These are phyloP conservation scores for Brotula barbata DNA, from an alignment of 2,797 vertebrate species.

Conservation along the genomic window DNA sequence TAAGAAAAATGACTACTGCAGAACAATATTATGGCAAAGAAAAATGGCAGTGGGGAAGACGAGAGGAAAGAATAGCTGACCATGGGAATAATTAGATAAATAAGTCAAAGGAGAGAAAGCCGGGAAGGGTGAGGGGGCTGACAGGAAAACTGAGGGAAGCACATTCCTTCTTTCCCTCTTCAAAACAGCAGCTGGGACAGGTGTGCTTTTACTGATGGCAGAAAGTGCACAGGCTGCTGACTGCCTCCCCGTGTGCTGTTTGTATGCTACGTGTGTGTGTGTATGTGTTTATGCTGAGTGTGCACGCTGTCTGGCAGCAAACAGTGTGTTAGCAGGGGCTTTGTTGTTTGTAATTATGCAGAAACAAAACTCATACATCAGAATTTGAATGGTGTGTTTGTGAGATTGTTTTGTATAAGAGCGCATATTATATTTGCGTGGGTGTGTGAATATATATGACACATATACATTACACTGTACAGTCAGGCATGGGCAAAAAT, in stretches of 20 bases:
- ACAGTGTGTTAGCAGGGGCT: conserved; percentile 50
- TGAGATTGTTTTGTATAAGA: conserved; percentile 25
- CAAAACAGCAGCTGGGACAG: conserved; percentile 84
- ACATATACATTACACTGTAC: background rate
- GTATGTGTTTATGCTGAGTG: conserved; percentile 59
- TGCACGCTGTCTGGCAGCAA: conserved; percentile 44
- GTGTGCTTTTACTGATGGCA: conserved; percentile 77
- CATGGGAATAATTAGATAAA: conserved; percentile 47
- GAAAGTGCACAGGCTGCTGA: conserved; percentile 65
- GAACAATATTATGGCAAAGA: background rate
- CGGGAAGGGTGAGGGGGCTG: conserved; percentile 42
- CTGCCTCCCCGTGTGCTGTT: conserved; percentile 50
- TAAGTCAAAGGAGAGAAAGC: conserved; percentile 25
- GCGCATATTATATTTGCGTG: conserved; percentile 7
- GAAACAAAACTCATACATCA: conserved; percentile 48
- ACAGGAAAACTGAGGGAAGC: conserved; percentile 63
- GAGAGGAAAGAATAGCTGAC: conserved; percentile 30
- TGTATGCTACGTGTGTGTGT: conserved; percentile 30
- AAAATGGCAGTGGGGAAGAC: background rate
- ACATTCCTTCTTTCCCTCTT: conserved; percentile 68
- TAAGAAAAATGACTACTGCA: background rate
- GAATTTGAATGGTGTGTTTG: conserved; percentile 31
- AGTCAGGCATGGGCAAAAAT: too few species aligned
- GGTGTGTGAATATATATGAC: conserved; percentile 11
- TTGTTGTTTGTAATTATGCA: conserved; percentile 59